Percentiles rank a stretch among this genome's conserved stretches.
Evolutionary conservation across 2,113 vertebrate genomes (phyloP).

Genomic region (Laticauda colubrina): DNA sequence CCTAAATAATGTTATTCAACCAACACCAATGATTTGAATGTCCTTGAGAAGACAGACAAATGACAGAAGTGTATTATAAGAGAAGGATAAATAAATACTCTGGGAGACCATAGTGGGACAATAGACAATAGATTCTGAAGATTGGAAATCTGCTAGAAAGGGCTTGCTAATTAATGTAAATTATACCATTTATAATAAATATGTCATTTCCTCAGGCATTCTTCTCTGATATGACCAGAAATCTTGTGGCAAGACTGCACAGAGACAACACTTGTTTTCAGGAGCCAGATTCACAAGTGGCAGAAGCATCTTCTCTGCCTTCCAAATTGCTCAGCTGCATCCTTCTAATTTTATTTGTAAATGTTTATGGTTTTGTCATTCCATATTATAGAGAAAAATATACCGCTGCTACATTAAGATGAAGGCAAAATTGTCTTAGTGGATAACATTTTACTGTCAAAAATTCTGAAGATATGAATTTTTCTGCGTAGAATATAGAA

Average conservation of each 20-base stretch:
- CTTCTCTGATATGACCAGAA: background rate
- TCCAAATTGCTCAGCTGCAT: background rate
- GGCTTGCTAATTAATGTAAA: background rate
- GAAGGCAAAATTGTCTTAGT: background rate
- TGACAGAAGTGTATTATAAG: background rate
- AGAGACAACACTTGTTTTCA: background rate
- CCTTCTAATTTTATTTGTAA: background rate
- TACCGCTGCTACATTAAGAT: background rate
- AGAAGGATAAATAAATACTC: background rate
- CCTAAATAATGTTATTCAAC: background rate
- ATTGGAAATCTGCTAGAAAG: background rate
- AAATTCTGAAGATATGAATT: background rate
- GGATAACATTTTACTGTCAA: background rate
- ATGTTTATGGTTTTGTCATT: background rate
- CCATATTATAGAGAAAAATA: background rate
- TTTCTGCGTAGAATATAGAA: background rate
- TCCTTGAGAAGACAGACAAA: background rate
- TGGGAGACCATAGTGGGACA: background rate
- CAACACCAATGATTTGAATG: background rate
- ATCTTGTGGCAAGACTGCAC: background rate
- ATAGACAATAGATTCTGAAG: background rate
- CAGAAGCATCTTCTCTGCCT: background rate
- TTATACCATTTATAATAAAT: background rate
- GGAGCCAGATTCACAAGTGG: background rate
- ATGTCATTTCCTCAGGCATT: background rate